Percentiles rank a stretch among this genome's conserved stretches.
Evolutionary conservation across 37 sponge, comb jelly and placozoan species (phyloP).

Genomic region (Ianthella basta): DNA sequence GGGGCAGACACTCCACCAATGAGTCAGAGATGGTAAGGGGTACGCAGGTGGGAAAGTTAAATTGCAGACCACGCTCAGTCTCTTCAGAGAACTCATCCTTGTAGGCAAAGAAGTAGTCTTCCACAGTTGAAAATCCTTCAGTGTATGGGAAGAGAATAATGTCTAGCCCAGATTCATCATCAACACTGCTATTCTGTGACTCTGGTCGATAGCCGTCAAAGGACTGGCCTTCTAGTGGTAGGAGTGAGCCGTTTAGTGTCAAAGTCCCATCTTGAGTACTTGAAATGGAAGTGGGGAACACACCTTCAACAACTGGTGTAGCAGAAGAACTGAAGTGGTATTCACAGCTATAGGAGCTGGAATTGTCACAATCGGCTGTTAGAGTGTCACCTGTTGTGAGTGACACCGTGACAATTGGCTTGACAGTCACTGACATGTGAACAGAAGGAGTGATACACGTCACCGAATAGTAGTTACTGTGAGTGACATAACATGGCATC

Average conservation of each 20-base stretch:
- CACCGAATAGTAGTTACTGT: neutral
- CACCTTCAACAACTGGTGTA: neutral
- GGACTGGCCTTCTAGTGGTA: too few relatives aligned
- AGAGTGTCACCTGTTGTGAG: neutral
- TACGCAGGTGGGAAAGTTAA: neutral
- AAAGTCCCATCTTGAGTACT: neutral
- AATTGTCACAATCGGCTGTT: neutral
- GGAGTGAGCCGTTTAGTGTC: too few relatives aligned
- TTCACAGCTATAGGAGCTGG: neutral
- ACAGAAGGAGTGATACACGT: neutral
- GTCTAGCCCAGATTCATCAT: too few relatives aligned
- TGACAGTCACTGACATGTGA: neutral
- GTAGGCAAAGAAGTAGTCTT: too few relatives aligned
- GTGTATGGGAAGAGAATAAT: too few relatives aligned
- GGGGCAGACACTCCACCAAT: neutral
- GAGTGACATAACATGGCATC: neutral
- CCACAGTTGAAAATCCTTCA: too few relatives aligned
- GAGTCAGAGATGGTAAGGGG: neutral
- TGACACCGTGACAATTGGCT: neutral
- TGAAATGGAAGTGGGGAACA: conserved; percentile 6
- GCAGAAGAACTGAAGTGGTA: neutral
- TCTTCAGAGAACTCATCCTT: too few relatives aligned
- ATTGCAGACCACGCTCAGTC: too few relatives aligned
- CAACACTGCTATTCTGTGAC: too few relatives aligned
- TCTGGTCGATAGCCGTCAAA: too few relatives aligned